A percentile compares a stretch with the other conserved stretches of the same genome.
Evolutionary conservation across 2,113 vertebrate species (phyloP).

Genomic region (Calyptommatus sinebrachiatus): DNA sequence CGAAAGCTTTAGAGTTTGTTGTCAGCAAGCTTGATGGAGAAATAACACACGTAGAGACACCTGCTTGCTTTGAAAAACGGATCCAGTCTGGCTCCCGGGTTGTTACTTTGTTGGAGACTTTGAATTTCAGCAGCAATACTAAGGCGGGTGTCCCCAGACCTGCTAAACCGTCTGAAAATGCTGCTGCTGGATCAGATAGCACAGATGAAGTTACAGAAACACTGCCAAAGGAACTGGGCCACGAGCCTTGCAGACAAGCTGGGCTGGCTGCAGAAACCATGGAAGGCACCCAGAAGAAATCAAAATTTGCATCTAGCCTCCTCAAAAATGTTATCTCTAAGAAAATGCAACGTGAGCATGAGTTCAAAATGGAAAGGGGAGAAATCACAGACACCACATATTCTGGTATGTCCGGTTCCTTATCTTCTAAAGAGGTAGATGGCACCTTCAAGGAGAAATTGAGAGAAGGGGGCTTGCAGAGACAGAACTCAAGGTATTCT

Average conservation of each 20-base stretch:
- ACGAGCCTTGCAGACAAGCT: conserved; percentile 59
- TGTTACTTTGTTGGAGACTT: conserved; percentile 83
- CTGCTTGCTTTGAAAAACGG: conserved; percentile 64
- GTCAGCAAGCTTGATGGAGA: conserved; percentile 79
- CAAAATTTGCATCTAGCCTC: conserved; percentile 87
- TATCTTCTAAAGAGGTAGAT: conserved; percentile 60
- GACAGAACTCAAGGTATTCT: conserved; percentile 79
- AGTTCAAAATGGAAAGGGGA: conserved; percentile 94
- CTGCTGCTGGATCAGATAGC: conserved; percentile 72
- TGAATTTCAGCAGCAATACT: conserved; percentile 78
- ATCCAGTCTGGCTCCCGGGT: conserved; percentile 73
- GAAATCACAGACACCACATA: conserved; percentile 83
- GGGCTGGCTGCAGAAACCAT: conserved; percentile 62
- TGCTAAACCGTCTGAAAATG: conserved; percentile 66
- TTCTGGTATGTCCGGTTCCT: conserved; percentile 42
- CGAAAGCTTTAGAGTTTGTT: conserved; percentile 78
- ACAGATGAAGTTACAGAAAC: conserved; percentile 76
- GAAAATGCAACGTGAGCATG: conserved; percentile 95
- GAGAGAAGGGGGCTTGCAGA: conserved; percentile 63
- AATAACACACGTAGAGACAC: conserved; percentile 72
- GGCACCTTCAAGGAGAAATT: conserved; percentile 51
- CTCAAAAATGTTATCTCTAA: conserved; percentile 96
- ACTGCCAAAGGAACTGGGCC: conserved; percentile 59
- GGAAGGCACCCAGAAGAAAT: conserved; percentile 84
- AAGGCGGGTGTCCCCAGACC: conserved; percentile 71